Evolutionary conservation across 2,797 vertebrate genomes (phyloP).

Genomic region (Coilia nasus): DNA sequence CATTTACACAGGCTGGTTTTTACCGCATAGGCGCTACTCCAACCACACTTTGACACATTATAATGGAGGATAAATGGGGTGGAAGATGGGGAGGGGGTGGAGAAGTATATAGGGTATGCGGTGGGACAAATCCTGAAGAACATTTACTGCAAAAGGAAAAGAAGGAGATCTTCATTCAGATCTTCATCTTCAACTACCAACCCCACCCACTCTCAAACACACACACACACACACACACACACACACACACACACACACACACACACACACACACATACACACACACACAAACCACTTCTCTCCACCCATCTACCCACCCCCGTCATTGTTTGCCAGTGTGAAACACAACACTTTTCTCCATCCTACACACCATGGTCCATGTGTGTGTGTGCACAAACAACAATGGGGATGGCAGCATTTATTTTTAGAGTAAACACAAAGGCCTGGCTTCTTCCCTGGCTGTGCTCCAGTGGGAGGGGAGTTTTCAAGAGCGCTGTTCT

Average conservation of each 20-base stretch:
- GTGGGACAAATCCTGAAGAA: slow-evolving; percentile 10
- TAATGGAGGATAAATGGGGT: neutral
- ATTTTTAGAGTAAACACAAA: slow-evolving; percentile 71
- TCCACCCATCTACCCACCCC: neutral
- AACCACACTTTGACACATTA: slow-evolving; percentile 19
- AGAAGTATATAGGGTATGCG: slow-evolving; percentile 9
- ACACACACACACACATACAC: too few relatives aligned
- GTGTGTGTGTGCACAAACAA: slow-evolving; percentile 34
- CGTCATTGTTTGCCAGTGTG: slow-evolving; percentile 18
- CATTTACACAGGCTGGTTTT: slow-evolving; percentile 37
- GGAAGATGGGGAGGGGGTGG: neutral
- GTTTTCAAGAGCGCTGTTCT: slow-evolving; percentile 54
- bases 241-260: too few relatives aligned
- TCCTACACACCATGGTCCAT: neutral
- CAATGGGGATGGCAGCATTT: slow-evolving; percentile 39
- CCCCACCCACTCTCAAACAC: too few relatives aligned
- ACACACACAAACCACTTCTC: neutral
- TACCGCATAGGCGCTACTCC: slow-evolving; percentile 19
- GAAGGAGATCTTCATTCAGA: neutral
- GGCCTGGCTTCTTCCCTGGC: slow-evolving; percentile 53
- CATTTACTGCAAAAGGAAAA: neutral
- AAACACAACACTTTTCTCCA: neutral
- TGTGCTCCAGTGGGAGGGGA: slow-evolving; percentile 32
- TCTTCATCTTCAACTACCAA: too few relatives aligned
- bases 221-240: too few relatives aligned